Conservation (phyloP, 2,797 vertebrate genomes). For the Pseudochaenichthys georgianus region DNA sequence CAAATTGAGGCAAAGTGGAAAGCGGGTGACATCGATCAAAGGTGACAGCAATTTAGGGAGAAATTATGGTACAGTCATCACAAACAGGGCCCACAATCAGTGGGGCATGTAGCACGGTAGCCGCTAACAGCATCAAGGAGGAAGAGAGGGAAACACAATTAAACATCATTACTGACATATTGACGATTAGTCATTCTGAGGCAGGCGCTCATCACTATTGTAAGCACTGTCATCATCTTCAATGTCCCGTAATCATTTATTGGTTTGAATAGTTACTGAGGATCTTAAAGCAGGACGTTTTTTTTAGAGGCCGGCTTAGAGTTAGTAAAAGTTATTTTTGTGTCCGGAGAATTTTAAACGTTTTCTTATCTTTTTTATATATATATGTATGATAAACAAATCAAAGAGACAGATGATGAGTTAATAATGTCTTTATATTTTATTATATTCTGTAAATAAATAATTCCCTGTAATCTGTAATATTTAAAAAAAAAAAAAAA, state of each 20-base stretch:
- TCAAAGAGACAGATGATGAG: no score
- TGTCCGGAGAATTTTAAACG: no score
- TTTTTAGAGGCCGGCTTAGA: neutral
- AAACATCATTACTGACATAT: slow-evolving; percentile 48
- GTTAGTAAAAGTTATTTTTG: neutral
- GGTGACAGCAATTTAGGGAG: slow-evolving; percentile 69
- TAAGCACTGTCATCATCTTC: slow-evolving; percentile 11
- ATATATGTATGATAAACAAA: no score
- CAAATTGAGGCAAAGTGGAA: slow-evolving; percentile 58
- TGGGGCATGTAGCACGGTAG: slow-evolving; percentile 11
- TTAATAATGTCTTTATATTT: no score
- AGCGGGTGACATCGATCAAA: slow-evolving; percentile 66
- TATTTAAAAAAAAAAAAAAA: no score
- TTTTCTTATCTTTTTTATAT: no score
- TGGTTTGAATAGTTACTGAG: slow-evolving; percentile 4
- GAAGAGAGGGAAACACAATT: slow-evolving; percentile 44
- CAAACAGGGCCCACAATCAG: slow-evolving; percentile 44
- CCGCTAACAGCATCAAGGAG: slow-evolving; percentile 15
- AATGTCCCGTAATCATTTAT: slow-evolving; percentile 20
- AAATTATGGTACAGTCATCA: slow-evolving; percentile 64
- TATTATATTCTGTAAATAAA: no score
- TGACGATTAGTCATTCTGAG: slow-evolving; percentile 38
- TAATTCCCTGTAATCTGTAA: no score
- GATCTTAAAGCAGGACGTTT: neutral
- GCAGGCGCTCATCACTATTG: slow-evolving; percentile 15